Base-by-base conservation (phyloP, 2,797 vertebrate species). In the Phataginus tricuspis region DNA sequence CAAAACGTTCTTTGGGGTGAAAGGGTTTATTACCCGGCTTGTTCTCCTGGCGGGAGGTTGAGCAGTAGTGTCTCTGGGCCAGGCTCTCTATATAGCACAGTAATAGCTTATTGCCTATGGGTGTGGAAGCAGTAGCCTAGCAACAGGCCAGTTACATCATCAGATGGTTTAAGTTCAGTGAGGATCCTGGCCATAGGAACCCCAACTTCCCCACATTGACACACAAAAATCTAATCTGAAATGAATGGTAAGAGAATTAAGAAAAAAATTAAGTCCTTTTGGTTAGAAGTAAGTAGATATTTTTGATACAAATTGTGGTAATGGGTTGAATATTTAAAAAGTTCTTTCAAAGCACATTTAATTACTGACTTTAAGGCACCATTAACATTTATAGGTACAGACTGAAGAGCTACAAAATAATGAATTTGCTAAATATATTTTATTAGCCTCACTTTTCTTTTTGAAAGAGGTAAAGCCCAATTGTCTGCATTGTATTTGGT, bases 271-370 rank as follows among this genome's bases (percentile, higher is more conserved):
- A 34, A 37, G 19, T 86, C 31, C 49, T 85, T 42, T 39, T 94
- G 31, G 55, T 51, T 42, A 95, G 27, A 8, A 34, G 37, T 75
- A 21, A 87, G 25, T 69, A 91, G 82, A 94, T 95, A 85, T 83
- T 93, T 15, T 83, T 96, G 96, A 94, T 95, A 94, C 71, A 95
- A 97, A 87, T 94, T 31, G 95, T 82, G 66, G 25, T 37, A 96
- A 95, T 94, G 77, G 31, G 4, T 15, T 94, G 90, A 96, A 29
- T 96, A 88, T 94, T 95, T 97, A 95, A 55, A 92, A 94, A 84
- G 49, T 95, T 95, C 95, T 89, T 66, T 91, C 78, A 94, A 97
- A 95, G 45, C 31, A 27, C 53, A 21, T 96, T 97, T 93, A 39
- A 49, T 94, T 74, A 90, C 0, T 18, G 5, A 88, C 97, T 95